Percentiles rank a stretch among this genome's conserved stretches.
phyloP scores from a whole-genome alignment of 2,113 vertebrate genomes.

The Empidonax traillii region DNA sequence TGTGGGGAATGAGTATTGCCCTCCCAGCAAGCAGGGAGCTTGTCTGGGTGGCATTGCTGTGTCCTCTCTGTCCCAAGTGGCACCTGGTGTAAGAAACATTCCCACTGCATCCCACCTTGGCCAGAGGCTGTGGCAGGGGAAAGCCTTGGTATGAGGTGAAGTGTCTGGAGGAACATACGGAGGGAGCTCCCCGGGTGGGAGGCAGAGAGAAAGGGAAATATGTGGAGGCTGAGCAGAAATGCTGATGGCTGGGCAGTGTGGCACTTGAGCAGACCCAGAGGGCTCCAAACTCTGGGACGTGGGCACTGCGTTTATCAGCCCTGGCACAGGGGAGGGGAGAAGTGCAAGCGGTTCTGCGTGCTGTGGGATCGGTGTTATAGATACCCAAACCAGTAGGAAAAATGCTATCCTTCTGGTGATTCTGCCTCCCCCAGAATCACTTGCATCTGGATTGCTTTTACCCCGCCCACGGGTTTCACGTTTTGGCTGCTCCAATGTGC shows the following conservation, averaged over 20 bases:
- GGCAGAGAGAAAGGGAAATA: background rate
- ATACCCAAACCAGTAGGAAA: background rate
- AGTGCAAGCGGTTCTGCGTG: background rate
- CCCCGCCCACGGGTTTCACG: background rate
- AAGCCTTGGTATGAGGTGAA: background rate
- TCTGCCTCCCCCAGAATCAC: background rate
- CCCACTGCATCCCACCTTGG: rapidly evolving
- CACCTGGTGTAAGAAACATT: background rate
- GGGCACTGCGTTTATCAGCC: background rate
- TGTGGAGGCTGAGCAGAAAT: background rate
- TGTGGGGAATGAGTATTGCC: background rate
- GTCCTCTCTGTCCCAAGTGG: background rate
- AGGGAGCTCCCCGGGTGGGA: background rate
- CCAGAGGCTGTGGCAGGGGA: background rate
- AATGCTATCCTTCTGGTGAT: background rate
- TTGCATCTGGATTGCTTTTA: background rate
- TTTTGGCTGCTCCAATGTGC: background rate
- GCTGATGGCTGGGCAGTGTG: background rate
- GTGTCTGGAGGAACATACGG: background rate
- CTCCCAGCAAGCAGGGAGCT: background rate
- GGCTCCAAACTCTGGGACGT: rapidly evolving
- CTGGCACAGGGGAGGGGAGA: background rate
- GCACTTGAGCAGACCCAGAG: background rate
- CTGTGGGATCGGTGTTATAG: background rate
- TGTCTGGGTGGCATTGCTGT: background rate